Percentiles rank a stretch among this genome's conserved stretches.
Conservation (phyloP, 1,140 invertebrate genomes). For the Scaptomyza graminum region DNA sequence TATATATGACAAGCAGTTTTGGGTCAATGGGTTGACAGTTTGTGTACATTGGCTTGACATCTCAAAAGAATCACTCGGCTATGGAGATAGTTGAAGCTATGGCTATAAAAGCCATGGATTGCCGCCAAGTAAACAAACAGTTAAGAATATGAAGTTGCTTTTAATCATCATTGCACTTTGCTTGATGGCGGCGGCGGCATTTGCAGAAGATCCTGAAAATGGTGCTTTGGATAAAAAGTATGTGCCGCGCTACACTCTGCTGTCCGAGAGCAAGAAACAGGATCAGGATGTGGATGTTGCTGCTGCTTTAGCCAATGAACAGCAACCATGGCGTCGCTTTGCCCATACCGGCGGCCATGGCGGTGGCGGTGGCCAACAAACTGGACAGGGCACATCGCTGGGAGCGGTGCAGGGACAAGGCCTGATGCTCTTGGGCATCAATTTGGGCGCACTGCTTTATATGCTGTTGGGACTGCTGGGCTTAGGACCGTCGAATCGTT, state of each 20-base stretch:
- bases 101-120: constrained; percentile 50
- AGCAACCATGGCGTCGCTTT: constrained; percentile 62
- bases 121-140: constrained; percentile 5
- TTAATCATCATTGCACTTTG: constrained; percentile 18
- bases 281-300: constrained; percentile 29
- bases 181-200: not conserved
- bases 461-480: constrained; percentile 61
- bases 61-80: constrained; percentile 46
- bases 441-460: constrained; percentile 59
- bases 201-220: constrained; percentile 11
- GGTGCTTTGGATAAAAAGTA: constrained; percentile 15
- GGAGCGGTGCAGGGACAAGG: constrained; percentile 50
- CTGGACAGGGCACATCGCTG: constrained; percentile 15
- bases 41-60: constrained; percentile 44
- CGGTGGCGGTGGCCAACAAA: constrained; percentile 9
- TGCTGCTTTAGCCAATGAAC: not conserved
- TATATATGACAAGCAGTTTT: constrained; percentile 13
- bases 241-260: constrained; percentile 54
- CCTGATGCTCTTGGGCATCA: constrained; percentile 56
- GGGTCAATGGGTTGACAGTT: constrained; percentile 2
- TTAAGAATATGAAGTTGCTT: constrained; percentile 23
- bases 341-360: constrained; percentile 41
- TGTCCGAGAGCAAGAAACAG: constrained; percentile 52
- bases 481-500: constrained; percentile 40
- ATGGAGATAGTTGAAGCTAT: constrained; percentile 3